phyloP scores from a whole-genome alignment of 2,888 invertebrate genomes.

The Ramazzottius varieornatus region DNA sequence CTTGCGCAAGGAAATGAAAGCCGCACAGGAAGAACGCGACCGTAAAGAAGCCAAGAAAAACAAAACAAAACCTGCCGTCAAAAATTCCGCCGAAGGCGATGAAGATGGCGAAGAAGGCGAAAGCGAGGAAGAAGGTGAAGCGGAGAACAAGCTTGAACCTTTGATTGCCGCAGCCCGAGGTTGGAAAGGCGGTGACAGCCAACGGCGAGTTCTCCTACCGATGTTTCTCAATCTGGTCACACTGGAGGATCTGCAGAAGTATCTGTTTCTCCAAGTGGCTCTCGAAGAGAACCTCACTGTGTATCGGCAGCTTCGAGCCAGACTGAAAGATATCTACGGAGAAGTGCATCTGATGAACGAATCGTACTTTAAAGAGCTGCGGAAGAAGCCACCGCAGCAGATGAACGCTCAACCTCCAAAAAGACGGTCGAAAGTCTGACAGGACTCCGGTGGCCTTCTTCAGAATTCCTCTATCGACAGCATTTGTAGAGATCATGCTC shows the following conservation, averaged over 20 bases:
- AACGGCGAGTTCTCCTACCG: background rate
- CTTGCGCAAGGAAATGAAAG: background rate
- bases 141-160: background rate
- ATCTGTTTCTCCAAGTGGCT: background rate
- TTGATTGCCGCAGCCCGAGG: background rate
- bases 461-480: too few species aligned
- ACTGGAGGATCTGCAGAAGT: background rate
- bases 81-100: background rate
- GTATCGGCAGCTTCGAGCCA: background rate
- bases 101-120: background rate
- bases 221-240: slow-evolving; percentile 2
- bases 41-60: background rate
- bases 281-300: background rate
- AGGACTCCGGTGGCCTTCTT: background rate
- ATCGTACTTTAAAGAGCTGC: background rate
- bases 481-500: too few species aligned
- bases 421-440: background rate
- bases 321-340: background rate
- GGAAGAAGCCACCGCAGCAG: background rate
- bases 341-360: background rate
- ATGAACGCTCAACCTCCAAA: background rate
- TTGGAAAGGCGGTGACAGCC: background rate
- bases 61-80: background rate
- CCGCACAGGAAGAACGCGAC: background rate
- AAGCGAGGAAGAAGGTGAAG: background rate